These are phyloP conservation scores for Labia minor DNA, from an alignment of 2,888 invertebrate species.

Conservation along the genomic window DNA sequence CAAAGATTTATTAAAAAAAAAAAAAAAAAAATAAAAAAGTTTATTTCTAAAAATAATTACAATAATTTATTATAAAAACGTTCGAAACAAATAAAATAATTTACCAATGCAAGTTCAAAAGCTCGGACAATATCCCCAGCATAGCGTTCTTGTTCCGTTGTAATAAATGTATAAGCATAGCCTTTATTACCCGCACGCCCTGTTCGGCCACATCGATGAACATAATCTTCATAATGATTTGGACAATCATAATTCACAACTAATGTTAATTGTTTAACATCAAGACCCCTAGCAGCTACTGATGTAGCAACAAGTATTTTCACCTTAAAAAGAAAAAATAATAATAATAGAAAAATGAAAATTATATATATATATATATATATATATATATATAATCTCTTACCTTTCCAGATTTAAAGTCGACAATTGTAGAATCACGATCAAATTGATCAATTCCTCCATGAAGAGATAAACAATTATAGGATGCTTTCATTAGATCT, in stretches of 20 bases:
- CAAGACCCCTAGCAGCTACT: constrained; percentile 95
- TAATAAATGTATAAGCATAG: constrained; percentile 92
- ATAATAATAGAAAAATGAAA: background rate
- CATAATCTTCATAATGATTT: constrained; percentile 99
- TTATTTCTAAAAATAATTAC: no score
- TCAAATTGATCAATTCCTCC: constrained; percentile 99
- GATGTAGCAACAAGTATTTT: constrained; percentile 72
- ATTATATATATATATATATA: constrained; percentile 14
- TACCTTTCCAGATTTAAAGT: constrained; percentile 92
- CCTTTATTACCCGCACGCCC: constrained; percentile 93
- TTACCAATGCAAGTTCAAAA: constrained; percentile 61
- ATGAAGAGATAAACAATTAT: constrained; percentile 93
- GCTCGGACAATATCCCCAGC: constrained; percentile 89
- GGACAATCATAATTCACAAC: constrained; percentile 99
- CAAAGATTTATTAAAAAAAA: no score
- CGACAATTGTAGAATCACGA: constrained; percentile 91
- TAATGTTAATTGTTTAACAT: constrained; percentile 92
- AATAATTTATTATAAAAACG: no score
- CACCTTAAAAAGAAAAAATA: constrained; percentile 21
- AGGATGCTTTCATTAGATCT: constrained; percentile 91
- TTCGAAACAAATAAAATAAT: no score
- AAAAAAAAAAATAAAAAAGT: constrained; percentile 31
- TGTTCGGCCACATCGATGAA: constrained; percentile 89
- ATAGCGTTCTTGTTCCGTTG: constrained; percentile 86
- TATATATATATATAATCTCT: constrained; percentile 38